These are phyloP conservation scores for Datnioides undecimradiatus DNA, from an alignment of 2,113 vertebrate genomes.

Conservation along the genomic window DNA sequence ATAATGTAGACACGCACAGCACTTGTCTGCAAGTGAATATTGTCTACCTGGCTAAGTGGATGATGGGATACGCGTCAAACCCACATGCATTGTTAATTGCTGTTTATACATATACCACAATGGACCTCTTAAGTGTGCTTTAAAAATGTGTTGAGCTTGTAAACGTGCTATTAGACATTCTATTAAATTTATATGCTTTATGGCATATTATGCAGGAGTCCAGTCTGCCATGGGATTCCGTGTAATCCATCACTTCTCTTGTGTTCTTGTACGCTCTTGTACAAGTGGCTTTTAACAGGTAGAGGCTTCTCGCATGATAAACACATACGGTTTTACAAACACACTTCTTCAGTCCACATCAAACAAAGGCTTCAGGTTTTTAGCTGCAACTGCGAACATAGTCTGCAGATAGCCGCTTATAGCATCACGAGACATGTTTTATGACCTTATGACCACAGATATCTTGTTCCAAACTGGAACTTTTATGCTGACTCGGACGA, in stretches of 20 bases:
- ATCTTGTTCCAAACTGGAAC: neutral
- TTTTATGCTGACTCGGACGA: neutral
- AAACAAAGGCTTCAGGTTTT: too few relatives aligned
- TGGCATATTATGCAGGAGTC: neutral
- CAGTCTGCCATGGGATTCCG: too few relatives aligned
- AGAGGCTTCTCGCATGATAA: neutral
- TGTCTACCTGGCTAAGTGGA: slow-evolving; percentile 4
- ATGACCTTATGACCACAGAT: too few relatives aligned
- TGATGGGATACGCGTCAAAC: neutral
- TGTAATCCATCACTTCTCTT: neutral
- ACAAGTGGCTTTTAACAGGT: neutral
- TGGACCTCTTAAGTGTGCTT: neutral
- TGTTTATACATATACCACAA: neutral
- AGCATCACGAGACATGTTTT: too few relatives aligned
- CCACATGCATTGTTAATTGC: neutral
- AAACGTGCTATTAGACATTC: neutral
- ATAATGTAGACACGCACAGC: slow-evolving; percentile 15
- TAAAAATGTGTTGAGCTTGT: neutral
- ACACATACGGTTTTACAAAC: neutral
- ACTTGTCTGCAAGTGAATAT: slow-evolving; percentile 14
- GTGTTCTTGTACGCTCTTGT: neutral
- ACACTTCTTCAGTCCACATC: neutral
- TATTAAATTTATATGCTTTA: neutral
- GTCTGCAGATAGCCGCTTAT: too few relatives aligned
- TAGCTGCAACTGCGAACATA: too few relatives aligned